These are phyloP conservation scores for Epinotia nisella DNA, from an alignment of 2,888 invertebrate species.

Conservation along the genomic window DNA sequence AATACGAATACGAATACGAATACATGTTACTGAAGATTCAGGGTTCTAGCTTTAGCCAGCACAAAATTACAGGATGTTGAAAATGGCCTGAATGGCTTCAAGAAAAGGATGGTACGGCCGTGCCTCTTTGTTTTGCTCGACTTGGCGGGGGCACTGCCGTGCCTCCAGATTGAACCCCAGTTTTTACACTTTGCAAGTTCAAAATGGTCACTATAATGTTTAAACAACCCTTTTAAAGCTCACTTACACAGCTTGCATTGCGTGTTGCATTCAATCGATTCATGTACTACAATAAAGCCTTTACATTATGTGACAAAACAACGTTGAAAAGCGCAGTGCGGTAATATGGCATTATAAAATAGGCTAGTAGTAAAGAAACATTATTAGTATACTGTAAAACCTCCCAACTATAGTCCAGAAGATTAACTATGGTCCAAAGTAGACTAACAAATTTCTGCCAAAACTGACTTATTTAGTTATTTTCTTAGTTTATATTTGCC, in stretches of 20 bases:
- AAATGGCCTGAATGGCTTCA: no score
- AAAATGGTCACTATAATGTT: background rate
- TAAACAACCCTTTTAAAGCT: conserved; percentile 7
- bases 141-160: no score
- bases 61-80: no score
- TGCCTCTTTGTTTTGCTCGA: no score
- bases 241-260: conserved; percentile 4
- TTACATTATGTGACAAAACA: conserved; percentile 17
- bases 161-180: no score
- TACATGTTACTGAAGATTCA: no score
- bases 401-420: no score
- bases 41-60: no score
- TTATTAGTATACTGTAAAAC: no score
- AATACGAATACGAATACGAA: no score
- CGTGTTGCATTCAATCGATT: conserved; percentile 26
- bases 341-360: background rate
- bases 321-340: conserved; percentile 12
- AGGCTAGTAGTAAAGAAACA: background rate
- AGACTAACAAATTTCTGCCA: background rate
- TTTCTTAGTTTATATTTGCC: background rate
- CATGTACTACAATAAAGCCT: conserved; percentile 5
- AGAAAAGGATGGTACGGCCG: no score
- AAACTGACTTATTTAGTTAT: conserved; percentile 1
- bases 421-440: background rate
- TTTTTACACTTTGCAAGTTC: background rate